Evolutionary conservation across 92 coral and sea anemone genomes (phyloP), one percentile per base, ranked within the genome.

Genomic region (Zoanthus sansibaricus): DNA sequence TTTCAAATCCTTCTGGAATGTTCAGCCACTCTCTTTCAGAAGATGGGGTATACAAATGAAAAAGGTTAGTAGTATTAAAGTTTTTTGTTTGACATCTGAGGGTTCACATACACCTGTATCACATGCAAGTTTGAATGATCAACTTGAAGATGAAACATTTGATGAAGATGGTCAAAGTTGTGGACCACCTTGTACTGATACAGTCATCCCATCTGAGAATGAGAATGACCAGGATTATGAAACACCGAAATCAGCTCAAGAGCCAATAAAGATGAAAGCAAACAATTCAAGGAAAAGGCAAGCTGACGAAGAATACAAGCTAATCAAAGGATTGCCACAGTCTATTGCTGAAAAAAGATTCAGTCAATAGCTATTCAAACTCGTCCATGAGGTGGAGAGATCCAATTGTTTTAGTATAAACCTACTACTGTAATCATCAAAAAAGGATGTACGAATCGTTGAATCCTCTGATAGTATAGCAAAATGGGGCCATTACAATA

Each of bases 121-220:
- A 71, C 70, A 72, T 45, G 10, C 85, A 79, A 79, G 85, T 79
- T 31, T 61, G 49, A 79, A 45, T 61, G 5, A 61, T 16, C 68
- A 61, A n/a, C 68, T 61, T 61, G 68, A 61, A 61, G 68, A 21
- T 25, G 85, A 79, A 11, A 9, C 71, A 9, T 46, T 25, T 54
- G 85, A 79, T 62, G 76, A 71, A 71, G 70, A 72, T 42, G 33
- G 17, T 45, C 76, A 70, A 7, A 72, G 75, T 46, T 6, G 32
- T 72, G 32, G 68, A 16, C 25, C 67, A 15, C 58, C 7, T 71
- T 10, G 46, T 55, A 56, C 76, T 59, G 75, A 30, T 47, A 15
- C 49, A 55, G 20, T 61, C 17, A 61, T 18, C 18, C 68, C 68
- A 61, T 61, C 68, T 14, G 68, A n/a, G n/a, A n/a, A 16, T 61